Conservation (phyloP, 2,888 invertebrate species). For the Formica aserva region DNA sequence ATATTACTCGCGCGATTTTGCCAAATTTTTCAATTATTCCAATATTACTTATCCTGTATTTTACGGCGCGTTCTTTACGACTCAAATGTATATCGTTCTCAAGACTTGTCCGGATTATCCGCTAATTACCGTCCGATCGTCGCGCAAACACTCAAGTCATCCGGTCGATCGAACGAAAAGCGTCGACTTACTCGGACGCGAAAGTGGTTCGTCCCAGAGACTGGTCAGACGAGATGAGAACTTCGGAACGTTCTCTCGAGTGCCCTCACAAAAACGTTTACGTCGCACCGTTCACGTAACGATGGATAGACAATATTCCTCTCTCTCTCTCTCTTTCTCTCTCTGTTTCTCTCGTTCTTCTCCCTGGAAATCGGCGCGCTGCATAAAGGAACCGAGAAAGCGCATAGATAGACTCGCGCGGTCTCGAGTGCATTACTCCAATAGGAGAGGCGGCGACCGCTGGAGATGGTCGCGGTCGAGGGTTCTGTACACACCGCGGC, state of each 20-base stretch:
- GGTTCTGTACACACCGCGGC: conserved; percentile 69
- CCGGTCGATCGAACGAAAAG: conserved; percentile 44
- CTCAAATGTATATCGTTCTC: conserved; percentile 16
- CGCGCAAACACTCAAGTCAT: conserved; percentile 48
- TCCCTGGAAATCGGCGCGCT: conserved; percentile 49
- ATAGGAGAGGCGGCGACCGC: conserved; percentile 57
- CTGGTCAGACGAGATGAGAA: conserved; percentile 41
- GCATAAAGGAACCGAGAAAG: conserved; percentile 57
- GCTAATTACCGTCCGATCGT: conserved; percentile 39
- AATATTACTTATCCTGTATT: neutral
- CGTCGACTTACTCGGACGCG: conserved; percentile 32
- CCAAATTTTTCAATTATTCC: neutral
- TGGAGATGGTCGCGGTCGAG: conserved; percentile 69
- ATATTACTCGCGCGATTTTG: neutral
- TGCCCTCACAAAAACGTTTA: conserved; percentile 48
- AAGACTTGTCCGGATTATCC: neutral
- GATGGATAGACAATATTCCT: conserved; percentile 15
- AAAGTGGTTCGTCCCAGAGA: conserved; percentile 50
- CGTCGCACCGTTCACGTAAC: conserved; percentile 39
- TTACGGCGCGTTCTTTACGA: neutral
- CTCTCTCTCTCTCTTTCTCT: neutral
- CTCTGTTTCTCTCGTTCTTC: neutral
- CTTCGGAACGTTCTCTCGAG: conserved; percentile 40
- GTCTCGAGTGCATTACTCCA: conserved; percentile 68
- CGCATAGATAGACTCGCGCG: conserved; percentile 56